These are phyloP conservation scores for Anguilla pacifica DNA, from an alignment of 2,797 vertebrate species.

Conservation along the genomic window DNA sequence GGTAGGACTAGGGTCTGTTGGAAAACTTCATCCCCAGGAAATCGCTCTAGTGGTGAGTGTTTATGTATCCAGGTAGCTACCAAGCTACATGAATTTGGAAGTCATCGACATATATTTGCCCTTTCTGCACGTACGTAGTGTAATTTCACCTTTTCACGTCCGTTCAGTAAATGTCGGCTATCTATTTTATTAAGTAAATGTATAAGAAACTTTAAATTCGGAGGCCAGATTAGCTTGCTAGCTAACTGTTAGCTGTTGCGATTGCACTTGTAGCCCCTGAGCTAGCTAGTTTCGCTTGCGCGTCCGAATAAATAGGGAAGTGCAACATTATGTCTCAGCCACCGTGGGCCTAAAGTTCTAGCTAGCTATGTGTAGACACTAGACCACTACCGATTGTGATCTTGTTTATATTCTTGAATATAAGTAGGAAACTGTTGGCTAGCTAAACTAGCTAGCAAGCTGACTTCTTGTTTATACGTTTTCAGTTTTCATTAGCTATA, in stretches of 20 bases:
- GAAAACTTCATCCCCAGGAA: constrained; percentile 22
- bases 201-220: neutral
- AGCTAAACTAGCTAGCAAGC: neutral
- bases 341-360: neutral
- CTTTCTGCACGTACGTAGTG: constrained; percentile 21
- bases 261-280: neutral
- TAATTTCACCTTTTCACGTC: neutral
- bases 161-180: neutral
- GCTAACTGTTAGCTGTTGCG: constrained; percentile 12
- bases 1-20: constrained; percentile 25
- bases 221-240: constrained; percentile 17
- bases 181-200: neutral
- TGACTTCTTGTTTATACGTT: neutral
- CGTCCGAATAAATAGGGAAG: neutral
- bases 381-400: neutral
- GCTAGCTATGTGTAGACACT: neutral
- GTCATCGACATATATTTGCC: neutral
- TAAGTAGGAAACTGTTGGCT: neutral
- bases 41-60: constrained; percentile 24
- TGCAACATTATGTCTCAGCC: neutral
- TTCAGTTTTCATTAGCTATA: neutral
- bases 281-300: neutral
- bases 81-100: constrained; percentile 22
- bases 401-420: neutral
- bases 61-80: neutral